Conservation (phyloP, 2,888 invertebrate species). For the Mechanitis mazaeus region DNA sequence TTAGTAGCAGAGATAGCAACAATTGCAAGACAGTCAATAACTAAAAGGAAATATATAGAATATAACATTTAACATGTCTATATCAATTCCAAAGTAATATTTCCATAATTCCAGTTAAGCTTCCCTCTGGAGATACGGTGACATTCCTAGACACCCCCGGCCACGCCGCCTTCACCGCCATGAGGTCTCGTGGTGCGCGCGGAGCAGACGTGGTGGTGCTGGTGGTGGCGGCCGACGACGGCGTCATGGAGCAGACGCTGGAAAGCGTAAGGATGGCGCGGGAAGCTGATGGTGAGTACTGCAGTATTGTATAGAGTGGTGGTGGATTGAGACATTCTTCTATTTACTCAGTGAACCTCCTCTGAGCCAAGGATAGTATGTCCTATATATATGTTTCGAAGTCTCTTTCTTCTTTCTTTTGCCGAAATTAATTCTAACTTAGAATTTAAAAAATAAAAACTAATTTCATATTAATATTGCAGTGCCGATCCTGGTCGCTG, state of each 20-base stretch:
- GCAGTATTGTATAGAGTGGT: neutral
- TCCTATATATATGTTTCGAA: no score
- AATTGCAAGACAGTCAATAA: no score
- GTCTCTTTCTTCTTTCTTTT: no score
- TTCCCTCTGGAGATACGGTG: conserved; percentile 83
- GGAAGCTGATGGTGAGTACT: conserved; percentile 79
- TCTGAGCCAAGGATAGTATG: no score
- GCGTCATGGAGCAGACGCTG: conserved; percentile 97
- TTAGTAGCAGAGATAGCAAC: no score
- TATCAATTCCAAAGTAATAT: no score
- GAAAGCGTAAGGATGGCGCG: conserved; percentile 93
- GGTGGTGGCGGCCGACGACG: conserved; percentile 99
- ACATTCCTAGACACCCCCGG: conserved; percentile 99
- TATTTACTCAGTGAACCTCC: no score
- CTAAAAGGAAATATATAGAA: no score
- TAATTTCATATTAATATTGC: conserved; percentile 42
- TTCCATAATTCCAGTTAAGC: conserved; percentile 64
- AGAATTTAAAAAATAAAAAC: no score
- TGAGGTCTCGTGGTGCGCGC: conserved; percentile 95
- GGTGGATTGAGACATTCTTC: conserved; percentile 85
- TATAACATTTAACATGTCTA: no score
- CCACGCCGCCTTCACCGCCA: conserved; percentile 96
- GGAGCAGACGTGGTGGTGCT: conserved; percentile 96
- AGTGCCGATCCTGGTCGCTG: conserved; percentile 97
- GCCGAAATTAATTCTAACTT: no score